phyloP scores from a whole-genome alignment of 2,888 invertebrate genomes.

The Cactoblastis cactorum region DNA sequence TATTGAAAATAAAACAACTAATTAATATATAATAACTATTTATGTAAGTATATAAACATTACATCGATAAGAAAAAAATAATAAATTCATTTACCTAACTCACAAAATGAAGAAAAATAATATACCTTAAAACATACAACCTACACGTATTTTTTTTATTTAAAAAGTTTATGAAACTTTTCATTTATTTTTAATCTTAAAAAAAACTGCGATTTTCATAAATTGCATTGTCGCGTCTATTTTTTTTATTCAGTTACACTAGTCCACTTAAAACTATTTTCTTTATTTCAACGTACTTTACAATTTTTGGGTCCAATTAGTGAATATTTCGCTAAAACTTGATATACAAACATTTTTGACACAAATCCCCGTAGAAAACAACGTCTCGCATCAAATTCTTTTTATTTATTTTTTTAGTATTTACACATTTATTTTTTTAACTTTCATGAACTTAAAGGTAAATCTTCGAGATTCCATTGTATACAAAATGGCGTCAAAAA shows the following conservation, averaged over 20 bases:
- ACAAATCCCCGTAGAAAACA: constrained; percentile 31
- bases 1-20: constrained; percentile 35
- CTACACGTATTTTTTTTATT: constrained; percentile 55
- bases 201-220: constrained; percentile 31
- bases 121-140: constrained; percentile 70
- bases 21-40: constrained; percentile 78
- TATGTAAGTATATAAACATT: constrained; percentile 79
- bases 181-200: constrained; percentile 25
- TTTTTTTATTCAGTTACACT: constrained; percentile 45
- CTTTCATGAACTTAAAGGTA: no score
- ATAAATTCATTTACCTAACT: constrained; percentile 72
- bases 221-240: constrained; percentile 45
- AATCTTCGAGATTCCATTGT: no score
- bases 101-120: constrained; percentile 57
- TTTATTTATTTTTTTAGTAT: constrained; percentile 52
- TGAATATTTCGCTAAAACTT: constrained; percentile 44
- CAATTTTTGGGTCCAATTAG: constrained; percentile 68
- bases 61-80: constrained; percentile 73
- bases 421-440: neutral
- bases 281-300: constrained; percentile 47
- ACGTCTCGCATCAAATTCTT: constrained; percentile 41
- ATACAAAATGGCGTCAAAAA: neutral
- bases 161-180: constrained; percentile 44
- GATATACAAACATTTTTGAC: constrained; percentile 27
- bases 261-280: constrained; percentile 46